Percentiles rank a stretch among this genome's conserved stretches.
Conservation (phyloP, 2,888 invertebrate genomes). For the Cephus sareptanus region DNA sequence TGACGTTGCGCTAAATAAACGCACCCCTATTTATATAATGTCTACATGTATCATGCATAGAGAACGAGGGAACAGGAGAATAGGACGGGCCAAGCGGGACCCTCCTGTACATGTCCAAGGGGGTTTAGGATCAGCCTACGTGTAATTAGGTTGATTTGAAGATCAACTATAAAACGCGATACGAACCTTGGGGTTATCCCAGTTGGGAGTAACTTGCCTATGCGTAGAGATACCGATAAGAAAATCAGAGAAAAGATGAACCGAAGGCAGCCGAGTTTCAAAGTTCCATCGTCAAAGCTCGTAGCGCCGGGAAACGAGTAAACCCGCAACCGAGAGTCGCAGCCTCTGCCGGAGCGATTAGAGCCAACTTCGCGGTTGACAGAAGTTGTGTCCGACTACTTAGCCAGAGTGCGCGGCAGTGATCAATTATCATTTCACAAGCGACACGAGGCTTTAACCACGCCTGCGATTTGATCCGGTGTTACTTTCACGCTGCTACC, state of each 20-base stretch:
- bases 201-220: rapidly evolving
- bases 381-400: conserved; percentile 19
- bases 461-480: conserved; percentile 12
- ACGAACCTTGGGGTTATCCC: background rate
- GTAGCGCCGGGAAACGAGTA: background rate
- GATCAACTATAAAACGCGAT: background rate
- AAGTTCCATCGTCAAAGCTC: background rate
- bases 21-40: background rate
- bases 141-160: background rate
- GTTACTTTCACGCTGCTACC: conserved; percentile 17
- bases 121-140: background rate
- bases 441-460: conserved; percentile 10
- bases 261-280: background rate
- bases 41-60: background rate
- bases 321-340: background rate
- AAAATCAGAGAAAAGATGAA: background rate
- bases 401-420: conserved; percentile 10
- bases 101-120: background rate
- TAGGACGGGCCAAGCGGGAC: background rate
- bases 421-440: conserved; percentile 24
- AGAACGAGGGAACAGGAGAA: background rate
- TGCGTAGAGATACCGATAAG: background rate
- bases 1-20: background rate
- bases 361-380: conserved; percentile 13
- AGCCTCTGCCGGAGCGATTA: conserved; percentile 2